Evolutionary conservation across 2,797 vertebrate species (phyloP).

Genomic region (Sciaenops ocellatus): DNA sequence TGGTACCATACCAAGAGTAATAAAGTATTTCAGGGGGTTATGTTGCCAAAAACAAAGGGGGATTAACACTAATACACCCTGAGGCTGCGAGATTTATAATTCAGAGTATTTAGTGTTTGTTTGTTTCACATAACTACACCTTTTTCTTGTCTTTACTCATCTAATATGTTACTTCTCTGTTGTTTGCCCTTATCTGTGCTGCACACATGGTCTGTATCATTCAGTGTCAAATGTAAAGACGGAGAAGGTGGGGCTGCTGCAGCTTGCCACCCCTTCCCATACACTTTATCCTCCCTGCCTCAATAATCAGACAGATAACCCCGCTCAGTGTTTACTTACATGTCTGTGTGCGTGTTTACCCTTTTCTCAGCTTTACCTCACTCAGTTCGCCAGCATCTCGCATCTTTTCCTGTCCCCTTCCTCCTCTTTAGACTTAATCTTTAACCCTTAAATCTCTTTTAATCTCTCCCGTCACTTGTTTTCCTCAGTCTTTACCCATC

Average conservation of each 20-base stretch:
- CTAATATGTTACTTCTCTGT: slow-evolving; percentile 38
- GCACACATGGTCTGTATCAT: slow-evolving; percentile 64
- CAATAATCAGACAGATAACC: slow-evolving; percentile 45
- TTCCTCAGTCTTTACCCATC: slow-evolving; percentile 3
- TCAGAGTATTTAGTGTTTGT: slow-evolving; percentile 27
- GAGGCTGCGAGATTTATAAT: slow-evolving; percentile 29
- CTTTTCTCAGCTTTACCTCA: slow-evolving; percentile 22
- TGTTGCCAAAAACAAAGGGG: slow-evolving; percentile 24
- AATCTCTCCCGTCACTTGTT: slow-evolving; percentile 16
- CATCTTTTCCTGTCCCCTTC: slow-evolving; percentile 49
- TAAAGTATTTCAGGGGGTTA: slow-evolving; percentile 23
- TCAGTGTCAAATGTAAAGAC: slow-evolving; percentile 56
- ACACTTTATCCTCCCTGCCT: neutral
- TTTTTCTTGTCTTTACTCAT: slow-evolving; percentile 19
- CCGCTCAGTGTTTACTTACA: slow-evolving; percentile 26
- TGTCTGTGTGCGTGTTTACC: slow-evolving; percentile 13
- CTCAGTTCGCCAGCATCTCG: slow-evolving; percentile 21
- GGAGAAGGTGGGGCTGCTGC: slow-evolving; percentile 55
- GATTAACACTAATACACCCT: slow-evolving; percentile 38
- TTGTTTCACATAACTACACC: slow-evolving; percentile 17
- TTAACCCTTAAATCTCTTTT: slow-evolving; percentile 12
- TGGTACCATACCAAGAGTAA: neutral
- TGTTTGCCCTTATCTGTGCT: slow-evolving; percentile 67
- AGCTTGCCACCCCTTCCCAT: slow-evolving; percentile 21
- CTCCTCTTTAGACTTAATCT: slow-evolving; percentile 16